These are phyloP conservation scores for Lipophrys pholis DNA, from an alignment of 2,113 vertebrate genomes.

Conservation along the genomic window DNA sequence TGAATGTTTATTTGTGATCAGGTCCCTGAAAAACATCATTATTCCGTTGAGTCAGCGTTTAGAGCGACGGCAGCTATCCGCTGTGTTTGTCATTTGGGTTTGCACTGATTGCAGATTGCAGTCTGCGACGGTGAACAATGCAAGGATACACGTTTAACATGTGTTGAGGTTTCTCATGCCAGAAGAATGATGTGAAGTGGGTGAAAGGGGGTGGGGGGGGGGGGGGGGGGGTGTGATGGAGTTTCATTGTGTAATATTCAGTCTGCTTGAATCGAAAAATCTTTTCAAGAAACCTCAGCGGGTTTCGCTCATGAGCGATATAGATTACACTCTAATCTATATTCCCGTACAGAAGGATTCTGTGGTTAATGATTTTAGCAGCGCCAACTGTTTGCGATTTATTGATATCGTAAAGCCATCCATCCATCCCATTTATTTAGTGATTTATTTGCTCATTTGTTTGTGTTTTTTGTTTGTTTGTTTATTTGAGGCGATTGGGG, in stretches of 20 bases:
- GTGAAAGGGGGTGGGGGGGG: conserved; percentile 36
- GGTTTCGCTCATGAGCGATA: background rate
- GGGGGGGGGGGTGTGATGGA: background rate
- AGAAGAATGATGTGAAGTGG: conserved; percentile 44
- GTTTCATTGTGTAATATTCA: conserved; percentile 32
- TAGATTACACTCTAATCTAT: background rate
- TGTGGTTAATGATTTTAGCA: background rate
- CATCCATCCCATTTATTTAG: background rate
- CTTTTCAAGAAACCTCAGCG: background rate
- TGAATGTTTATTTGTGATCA: conserved; percentile 12
- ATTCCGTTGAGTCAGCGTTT: background rate
- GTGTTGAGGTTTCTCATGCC: conserved; percentile 48
- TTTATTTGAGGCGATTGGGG: no score
- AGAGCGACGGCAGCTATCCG: conserved; percentile 26
- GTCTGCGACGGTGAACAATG: conserved; percentile 68
- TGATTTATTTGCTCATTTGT: no score
- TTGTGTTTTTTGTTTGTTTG: no score
- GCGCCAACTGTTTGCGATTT: background rate
- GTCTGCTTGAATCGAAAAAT: conserved; percentile 20
- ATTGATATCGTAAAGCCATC: background rate
- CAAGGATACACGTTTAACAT: conserved; percentile 68
- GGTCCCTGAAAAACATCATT: background rate
- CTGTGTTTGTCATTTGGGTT: conserved; percentile 61
- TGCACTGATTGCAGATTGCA: conserved; percentile 51
- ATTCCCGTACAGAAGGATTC: background rate